Percentiles rank a stretch among this genome's conserved stretches.
Evolutionary conservation across 2,113 vertebrate genomes (phyloP).

Genomic region (Bufo bufo): DNA sequence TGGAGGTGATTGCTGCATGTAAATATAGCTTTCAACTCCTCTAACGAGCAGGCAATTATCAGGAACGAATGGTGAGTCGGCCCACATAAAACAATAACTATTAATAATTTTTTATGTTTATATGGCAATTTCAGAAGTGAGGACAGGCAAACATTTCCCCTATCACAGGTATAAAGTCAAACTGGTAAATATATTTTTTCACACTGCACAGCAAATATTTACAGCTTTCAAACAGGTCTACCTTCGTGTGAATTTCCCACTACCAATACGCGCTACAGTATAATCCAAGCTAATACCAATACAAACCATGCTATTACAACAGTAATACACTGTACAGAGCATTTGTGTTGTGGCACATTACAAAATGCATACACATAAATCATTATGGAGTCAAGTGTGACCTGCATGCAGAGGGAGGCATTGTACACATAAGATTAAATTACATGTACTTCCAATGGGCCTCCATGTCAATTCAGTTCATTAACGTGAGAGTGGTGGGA

Average conservation of each 20-base stretch:
- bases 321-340: not conserved
- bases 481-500: conserved; percentile 43
- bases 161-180: too few relatives aligned
- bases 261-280: too few relatives aligned
- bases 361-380: not conserved
- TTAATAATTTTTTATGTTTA: too few relatives aligned
- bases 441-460: conserved; percentile 56
- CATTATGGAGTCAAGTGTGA: not conserved
- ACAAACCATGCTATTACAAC: too few relatives aligned
- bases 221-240: not conserved
- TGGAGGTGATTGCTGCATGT: too few relatives aligned
- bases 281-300: too few relatives aligned
- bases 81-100: too few relatives aligned
- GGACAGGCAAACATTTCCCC: too few relatives aligned
- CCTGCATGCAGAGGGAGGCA: conserved; percentile 40
- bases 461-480: conserved; percentile 18
- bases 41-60: too few relatives aligned
- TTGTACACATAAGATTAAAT: conserved; percentile 23
- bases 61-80: too few relatives aligned
- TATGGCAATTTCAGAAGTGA: too few relatives aligned
- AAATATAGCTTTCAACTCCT: too few relatives aligned
- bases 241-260: not conserved
- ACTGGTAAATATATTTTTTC: not conserved
- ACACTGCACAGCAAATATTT: not conserved
- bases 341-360: not conserved